Conservation (phyloP, 2,797 vertebrate species). For the Salarias fasciatus region DNA sequence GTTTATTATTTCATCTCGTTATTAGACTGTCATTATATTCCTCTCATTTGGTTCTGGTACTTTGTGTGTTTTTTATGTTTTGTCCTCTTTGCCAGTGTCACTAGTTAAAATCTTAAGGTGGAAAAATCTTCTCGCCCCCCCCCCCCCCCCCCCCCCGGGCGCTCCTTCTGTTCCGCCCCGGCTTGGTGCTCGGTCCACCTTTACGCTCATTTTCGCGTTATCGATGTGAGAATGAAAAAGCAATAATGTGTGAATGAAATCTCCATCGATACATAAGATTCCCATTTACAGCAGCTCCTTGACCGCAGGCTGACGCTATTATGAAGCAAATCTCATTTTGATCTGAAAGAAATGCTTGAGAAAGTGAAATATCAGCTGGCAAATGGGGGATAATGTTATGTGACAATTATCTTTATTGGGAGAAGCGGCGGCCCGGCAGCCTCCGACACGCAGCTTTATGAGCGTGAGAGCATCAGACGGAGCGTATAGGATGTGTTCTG, state of each 20-base stretch:
- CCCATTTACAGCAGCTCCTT: slow-evolving; percentile 75
- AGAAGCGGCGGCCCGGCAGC: slow-evolving; percentile 17
- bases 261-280: slow-evolving; percentile 69
- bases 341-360: slow-evolving; percentile 61
- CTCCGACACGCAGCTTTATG: slow-evolving; percentile 14
- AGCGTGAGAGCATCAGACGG: too few species aligned
- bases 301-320: slow-evolving; percentile 68
- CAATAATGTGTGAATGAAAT: slow-evolving; percentile 79
- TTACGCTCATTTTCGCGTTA: slow-evolving; percentile 74
- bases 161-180: not conserved
- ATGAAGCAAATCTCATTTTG: slow-evolving; percentile 66
- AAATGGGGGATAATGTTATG: slow-evolving; percentile 51
- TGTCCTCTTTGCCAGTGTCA: slow-evolving; percentile 43
- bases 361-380: slow-evolving; percentile 61
- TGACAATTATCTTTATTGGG: slow-evolving; percentile 57
- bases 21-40: slow-evolving; percentile 70
- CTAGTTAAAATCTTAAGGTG: slow-evolving; percentile 44
- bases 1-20: slow-evolving; percentile 77
- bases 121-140: slow-evolving; percentile 16
- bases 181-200: slow-evolving; percentile 41
- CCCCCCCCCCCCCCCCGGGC: not conserved
- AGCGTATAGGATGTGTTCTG: too few species aligned
- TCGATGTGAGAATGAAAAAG: slow-evolving; percentile 78
- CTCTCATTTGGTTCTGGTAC: slow-evolving; percentile 45
- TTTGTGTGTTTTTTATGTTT: slow-evolving; percentile 40